Percentiles rank a stretch among this genome's conserved stretches.
Evolutionary conservation across 2,113 vertebrate genomes (phyloP).

Genomic region (Talpa occidentalis): DNA sequence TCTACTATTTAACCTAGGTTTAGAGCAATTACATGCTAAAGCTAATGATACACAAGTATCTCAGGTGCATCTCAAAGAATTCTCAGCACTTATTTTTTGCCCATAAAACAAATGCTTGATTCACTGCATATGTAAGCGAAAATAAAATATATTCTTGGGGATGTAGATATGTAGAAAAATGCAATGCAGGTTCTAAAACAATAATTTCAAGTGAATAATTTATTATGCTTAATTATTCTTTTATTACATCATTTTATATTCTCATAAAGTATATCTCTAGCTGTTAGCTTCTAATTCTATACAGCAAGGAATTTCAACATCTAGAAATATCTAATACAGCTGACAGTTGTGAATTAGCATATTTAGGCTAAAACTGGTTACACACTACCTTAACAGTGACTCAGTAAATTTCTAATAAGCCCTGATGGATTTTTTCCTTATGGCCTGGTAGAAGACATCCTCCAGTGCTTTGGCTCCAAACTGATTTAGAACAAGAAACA

Average conservation of each 20-base stretch:
- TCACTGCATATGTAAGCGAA: not conserved
- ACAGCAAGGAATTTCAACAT: conserved; percentile 32
- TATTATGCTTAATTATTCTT: not conserved
- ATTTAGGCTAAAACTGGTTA: conserved; percentile 9
- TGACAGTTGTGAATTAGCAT: conserved; percentile 6
- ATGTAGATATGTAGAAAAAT: not conserved
- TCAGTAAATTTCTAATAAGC: not conserved
- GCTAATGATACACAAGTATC: not conserved
- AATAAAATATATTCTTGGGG: not conserved
- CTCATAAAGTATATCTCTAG: not conserved
- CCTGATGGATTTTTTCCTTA: conserved; percentile 1
- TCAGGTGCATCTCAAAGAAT: not conserved
- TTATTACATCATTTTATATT: conserved; percentile 28
- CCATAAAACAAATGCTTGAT: not conserved
- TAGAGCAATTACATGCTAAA: conserved; percentile 2
- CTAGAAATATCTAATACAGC: conserved; percentile 11
- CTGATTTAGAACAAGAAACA: not conserved
- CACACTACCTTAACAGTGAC: conserved; percentile 11
- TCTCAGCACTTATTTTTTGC: not conserved
- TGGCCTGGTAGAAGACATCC: not conserved
- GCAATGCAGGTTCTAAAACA: not conserved
- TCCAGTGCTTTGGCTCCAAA: conserved; percentile 13
- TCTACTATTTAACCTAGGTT: not conserved
- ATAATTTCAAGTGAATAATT: conserved; percentile 22
- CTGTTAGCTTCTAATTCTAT: not conserved